Percentiles rank a stretch among this genome's conserved stretches.
These are phyloP conservation scores for Mimumesa dahlbomi DNA, from an alignment of 2,888 invertebrate genomes.

Conservation along the genomic window DNA sequence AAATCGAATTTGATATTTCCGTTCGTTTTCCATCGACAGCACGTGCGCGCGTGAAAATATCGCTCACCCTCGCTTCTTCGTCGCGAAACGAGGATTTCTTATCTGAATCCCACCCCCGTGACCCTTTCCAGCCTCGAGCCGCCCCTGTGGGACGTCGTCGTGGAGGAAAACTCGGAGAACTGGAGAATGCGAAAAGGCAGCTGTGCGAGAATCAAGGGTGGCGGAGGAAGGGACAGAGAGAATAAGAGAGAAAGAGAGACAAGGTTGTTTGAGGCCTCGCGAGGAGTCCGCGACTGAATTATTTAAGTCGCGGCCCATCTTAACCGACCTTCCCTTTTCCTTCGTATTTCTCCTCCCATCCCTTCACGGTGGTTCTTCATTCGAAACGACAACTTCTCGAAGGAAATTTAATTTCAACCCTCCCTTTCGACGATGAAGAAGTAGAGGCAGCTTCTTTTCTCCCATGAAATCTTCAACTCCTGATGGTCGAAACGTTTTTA, in stretches of 20 bases:
- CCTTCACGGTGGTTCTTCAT: conserved; percentile 19
- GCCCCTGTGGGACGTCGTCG: conserved; percentile 12
- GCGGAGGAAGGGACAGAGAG: no score
- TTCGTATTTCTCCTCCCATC: not conserved
- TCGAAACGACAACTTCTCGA: conserved; percentile 32
- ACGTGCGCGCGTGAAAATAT: conserved; percentile 59
- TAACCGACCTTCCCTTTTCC: conserved; percentile 39
- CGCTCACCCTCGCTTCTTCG: conserved; percentile 9
- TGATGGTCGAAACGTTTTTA: conserved; percentile 44
- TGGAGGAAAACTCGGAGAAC: conserved; percentile 33
- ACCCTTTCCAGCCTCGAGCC: conserved; percentile 13
- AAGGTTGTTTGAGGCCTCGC: conserved; percentile 59
- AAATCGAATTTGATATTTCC: conserved; percentile 70
- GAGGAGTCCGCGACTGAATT: conserved; percentile 68
- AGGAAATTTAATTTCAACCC: conserved; percentile 63
- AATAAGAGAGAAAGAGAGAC: no score
- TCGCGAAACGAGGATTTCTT: conserved; percentile 56
- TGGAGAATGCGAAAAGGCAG: conserved; percentile 58
- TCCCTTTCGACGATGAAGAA: conserved; percentile 28
- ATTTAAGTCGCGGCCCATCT: conserved; percentile 68
- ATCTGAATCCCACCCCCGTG: conserved; percentile 39
- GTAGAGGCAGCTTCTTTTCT: conserved; percentile 26
- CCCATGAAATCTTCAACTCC: not conserved
- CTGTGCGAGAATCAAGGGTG: conserved; percentile 34
- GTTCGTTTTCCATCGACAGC: conserved; percentile 64